Percentiles rank a stretch among this genome's conserved stretches.
These are phyloP conservation scores for Pipa parva DNA, from an alignment of 2,113 vertebrate species.

Conservation along the genomic window DNA sequence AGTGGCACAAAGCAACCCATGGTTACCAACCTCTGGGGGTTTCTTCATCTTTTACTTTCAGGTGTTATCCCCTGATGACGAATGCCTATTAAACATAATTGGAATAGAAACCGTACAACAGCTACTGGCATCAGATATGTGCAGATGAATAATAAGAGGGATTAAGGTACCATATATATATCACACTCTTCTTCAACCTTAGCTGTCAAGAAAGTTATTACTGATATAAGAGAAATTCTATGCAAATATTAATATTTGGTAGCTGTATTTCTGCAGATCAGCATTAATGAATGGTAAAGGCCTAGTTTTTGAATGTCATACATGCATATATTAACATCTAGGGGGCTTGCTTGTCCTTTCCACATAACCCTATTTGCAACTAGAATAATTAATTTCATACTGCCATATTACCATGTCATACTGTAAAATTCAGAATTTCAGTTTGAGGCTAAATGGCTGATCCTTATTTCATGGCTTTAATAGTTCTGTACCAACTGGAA, in stretches of 20 bases:
- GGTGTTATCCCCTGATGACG: neutral
- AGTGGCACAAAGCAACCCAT: slow-evolving; percentile 12
- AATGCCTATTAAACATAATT: slow-evolving; percentile 15
- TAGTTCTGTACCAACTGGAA: too few species aligned
- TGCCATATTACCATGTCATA: too few species aligned
- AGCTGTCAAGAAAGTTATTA: too few species aligned
- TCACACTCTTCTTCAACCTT: too few species aligned
- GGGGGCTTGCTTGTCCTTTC: slow-evolving; percentile 16
- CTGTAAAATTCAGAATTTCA: too few species aligned
- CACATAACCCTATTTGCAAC: neutral
- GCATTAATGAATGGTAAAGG: neutral
- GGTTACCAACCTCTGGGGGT: slow-evolving; percentile 15
- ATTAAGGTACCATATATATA: too few species aligned
- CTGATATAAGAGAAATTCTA: too few species aligned
- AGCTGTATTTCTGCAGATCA: neutral
- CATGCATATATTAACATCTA: slow-evolving; percentile 22
- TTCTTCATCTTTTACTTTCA: neutral
- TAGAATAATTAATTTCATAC: slow-evolving; percentile 14
- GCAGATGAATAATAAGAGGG: neutral
- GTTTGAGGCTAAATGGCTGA: too few species aligned
- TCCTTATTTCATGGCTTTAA: too few species aligned
- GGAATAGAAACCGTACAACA: neutral
- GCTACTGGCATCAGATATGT: neutral
- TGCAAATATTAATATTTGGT: too few species aligned
- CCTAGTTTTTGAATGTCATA: slow-evolving; percentile 21